Base-by-base conservation (phyloP, 1,140 invertebrate species). In the Streblospio benedicti region DNA sequence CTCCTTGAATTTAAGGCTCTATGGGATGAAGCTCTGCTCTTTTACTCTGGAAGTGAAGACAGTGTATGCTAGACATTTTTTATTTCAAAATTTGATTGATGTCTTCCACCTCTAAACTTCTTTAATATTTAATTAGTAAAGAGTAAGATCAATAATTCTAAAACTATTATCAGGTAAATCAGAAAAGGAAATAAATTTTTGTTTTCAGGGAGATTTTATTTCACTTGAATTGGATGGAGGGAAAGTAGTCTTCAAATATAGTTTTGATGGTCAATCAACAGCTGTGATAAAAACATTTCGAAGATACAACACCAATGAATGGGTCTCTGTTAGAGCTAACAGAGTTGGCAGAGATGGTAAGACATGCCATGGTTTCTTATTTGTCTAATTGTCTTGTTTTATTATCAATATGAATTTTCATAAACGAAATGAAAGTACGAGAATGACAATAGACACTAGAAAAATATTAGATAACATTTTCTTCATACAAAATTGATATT, bases 11-110 rank as follows among this genome's bases (percentile, higher is more conserved):
- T 96, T 73, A 83, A 85, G 60, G 93, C 90, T 0, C 87, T 87
- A 65, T 91, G 94, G 76, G 87, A 92, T 71, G 86, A 94, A 77
- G 88, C 90, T 1, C 73, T 93, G 4, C 80, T 96, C 0, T 92
- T 95, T 71, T 78, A 93, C 38, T 86, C 89, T 27, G 82, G 86
- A 14, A 89, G 90, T 56, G 20, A 49, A 58, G 78, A 80, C 16
- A 85, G 84, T 38, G 67, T 72, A 59, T 47, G 65, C 56, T 65
- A 55, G 63, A 84, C 84, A 47, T 38, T 70, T 18, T 51, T 58
- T 2, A 50, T 65, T 14, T 57, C 32, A 14, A 47, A 68, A 16
- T 47, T 60, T 45, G 51, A 63, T 47, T 57, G 63, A n/a, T n/a
- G n/a, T n/a, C n/a, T n/a, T n/a, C n/a, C n/a, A n/a, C n/a, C n/a